Evolutionary conservation across 2,888 invertebrate genomes (phyloP).

Genomic region (Micropterix aruncella): DNA sequence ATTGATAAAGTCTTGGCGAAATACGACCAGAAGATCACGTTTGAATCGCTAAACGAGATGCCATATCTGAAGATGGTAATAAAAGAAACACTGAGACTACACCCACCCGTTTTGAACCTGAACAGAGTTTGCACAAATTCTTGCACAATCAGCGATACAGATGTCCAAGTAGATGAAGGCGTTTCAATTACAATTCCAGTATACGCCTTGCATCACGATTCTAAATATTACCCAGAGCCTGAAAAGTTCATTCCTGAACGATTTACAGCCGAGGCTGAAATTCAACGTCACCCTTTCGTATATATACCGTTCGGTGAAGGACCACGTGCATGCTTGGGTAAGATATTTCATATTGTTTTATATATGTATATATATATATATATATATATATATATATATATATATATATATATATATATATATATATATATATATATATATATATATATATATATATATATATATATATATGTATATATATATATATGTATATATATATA

Average conservation of each 20-base stretch:
- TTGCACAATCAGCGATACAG: constrained; percentile 22
- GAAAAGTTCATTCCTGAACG: constrained; percentile 30
- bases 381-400: background rate
- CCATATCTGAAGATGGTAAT: constrained; percentile 20
- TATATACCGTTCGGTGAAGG: constrained; percentile 32
- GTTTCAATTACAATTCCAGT: constrained; percentile 30
- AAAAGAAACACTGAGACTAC: constrained; percentile 27
- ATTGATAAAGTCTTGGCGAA: constrained; percentile 21
- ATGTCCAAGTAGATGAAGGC: constrained; percentile 21
- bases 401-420: background rate
- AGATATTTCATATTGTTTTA: background rate
- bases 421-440: background rate
- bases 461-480: background rate
- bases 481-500: background rate
- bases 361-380: background rate
- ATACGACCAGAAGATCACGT: constrained; percentile 23
- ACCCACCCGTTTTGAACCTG: constrained; percentile 31
- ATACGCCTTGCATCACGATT: constrained; percentile 28
- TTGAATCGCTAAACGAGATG: constrained; percentile 29
- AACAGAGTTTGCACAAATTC: constrained; percentile 29
- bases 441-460: background rate
- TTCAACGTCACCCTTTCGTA: constrained; percentile 18
- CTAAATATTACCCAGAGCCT: constrained; percentile 25
- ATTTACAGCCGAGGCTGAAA: constrained; percentile 21
- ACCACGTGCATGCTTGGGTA: too few relatives aligned